phyloP scores from a whole-genome alignment of 2,797 vertebrate species.

The Parauchenoglanis ngamensis region DNA sequence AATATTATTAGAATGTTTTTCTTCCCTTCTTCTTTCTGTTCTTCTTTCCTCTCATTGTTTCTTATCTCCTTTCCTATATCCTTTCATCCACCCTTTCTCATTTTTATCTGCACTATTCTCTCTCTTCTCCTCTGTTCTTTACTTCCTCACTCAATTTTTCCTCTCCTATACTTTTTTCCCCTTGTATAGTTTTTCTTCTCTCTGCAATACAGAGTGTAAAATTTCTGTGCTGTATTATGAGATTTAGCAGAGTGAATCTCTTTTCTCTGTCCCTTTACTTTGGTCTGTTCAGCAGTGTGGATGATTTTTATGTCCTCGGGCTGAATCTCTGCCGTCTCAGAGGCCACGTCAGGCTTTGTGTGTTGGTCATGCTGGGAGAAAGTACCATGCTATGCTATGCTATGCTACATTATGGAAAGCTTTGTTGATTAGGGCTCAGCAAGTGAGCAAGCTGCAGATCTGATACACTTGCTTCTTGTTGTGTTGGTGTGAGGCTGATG shows the following conservation, averaged over 20 bases:
- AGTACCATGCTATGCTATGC: conserved; percentile 5
- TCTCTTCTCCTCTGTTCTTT: background rate
- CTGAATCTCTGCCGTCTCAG: conserved; percentile 14
- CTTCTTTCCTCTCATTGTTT: background rate
- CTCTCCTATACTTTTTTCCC: background rate
- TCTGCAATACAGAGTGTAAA: background rate
- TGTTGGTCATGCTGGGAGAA: conserved; percentile 10
- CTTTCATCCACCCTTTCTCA: background rate
- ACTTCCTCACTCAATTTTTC: background rate
- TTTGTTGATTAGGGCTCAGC: conserved; percentile 48
- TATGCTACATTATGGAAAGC: conserved; percentile 29
- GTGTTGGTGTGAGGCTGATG: background rate
- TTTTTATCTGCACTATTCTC: background rate
- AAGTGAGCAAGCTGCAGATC: conserved; percentile 3
- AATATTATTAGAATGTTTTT: background rate
- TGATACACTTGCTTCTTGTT: conserved; percentile 16
- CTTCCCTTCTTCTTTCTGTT: background rate
- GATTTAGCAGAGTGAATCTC: background rate
- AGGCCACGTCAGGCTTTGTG: background rate
- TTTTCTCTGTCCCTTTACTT: conserved; percentile 20
- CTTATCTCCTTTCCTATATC: background rate
- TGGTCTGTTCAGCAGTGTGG: background rate
- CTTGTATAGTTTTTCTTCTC: background rate
- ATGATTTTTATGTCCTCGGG: conserved; percentile 40
- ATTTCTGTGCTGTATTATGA: conserved; percentile 2